phyloP scores from a whole-genome alignment of 2,888 invertebrate genomes.

The Kuschelorhynchus macadamiae region DNA sequence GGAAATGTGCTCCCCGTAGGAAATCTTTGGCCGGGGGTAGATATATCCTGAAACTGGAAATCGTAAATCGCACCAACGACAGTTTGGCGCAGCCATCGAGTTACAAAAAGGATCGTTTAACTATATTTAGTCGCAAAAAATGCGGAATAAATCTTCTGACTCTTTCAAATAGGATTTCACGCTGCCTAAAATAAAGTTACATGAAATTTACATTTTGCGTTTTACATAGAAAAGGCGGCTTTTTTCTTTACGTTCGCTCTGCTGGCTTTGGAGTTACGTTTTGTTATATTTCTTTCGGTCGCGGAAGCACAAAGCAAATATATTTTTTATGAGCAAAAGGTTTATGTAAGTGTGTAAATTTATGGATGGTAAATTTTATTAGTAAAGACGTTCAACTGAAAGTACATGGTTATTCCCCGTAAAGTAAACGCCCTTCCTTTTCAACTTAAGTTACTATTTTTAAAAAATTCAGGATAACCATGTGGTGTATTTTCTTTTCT shows the following conservation, averaged over 20 bases:
- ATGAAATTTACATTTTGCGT: constrained; percentile 41
- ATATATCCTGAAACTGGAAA: neutral
- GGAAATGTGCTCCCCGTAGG: too few relatives aligned
- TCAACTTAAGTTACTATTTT: too few relatives aligned
- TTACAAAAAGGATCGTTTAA: constrained; percentile 30
- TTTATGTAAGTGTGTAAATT: too few relatives aligned
- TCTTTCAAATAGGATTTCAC: constrained; percentile 34
- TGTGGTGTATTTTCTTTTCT: too few relatives aligned
- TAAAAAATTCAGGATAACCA: too few relatives aligned
- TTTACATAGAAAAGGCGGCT: constrained; percentile 41
- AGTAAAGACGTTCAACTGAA: too few relatives aligned
- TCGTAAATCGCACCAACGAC: constrained; percentile 12
- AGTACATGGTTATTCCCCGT: too few relatives aligned
- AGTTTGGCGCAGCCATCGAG: constrained; percentile 4
- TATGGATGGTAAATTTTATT: too few relatives aligned
- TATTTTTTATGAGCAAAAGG: neutral
- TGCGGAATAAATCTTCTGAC: constrained; percentile 32
- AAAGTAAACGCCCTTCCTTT: too few relatives aligned
- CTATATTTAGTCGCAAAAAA: constrained; percentile 35
- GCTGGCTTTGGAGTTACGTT: constrained; percentile 14
- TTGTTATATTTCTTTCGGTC: constrained; percentile 6
- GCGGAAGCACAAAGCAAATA: neutral
- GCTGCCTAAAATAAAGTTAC: constrained; percentile 37
- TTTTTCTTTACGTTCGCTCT: constrained; percentile 29
- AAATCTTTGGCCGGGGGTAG: too few relatives aligned